Conservation (phyloP, 2,888 invertebrate genomes). For the Drosophila nr. fundita region DNA sequence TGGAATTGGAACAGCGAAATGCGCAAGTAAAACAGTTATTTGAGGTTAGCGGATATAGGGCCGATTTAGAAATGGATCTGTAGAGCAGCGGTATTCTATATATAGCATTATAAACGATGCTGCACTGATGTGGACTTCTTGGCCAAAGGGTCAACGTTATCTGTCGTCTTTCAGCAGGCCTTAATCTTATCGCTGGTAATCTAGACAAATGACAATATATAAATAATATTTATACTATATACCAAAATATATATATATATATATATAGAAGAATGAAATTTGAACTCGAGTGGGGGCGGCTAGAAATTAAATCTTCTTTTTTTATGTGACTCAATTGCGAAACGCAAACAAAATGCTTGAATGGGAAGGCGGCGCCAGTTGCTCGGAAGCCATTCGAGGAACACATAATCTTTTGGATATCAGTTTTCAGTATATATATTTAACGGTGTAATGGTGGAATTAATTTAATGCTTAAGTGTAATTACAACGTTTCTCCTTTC, state of each 20-base stretch:
- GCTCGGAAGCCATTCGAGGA: background rate
- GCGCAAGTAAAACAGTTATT: background rate
- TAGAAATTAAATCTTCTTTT: conserved; percentile 7
- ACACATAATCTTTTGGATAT: background rate
- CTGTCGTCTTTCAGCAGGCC: background rate
- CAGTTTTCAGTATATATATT: background rate
- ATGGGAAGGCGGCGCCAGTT: conserved; percentile 4
- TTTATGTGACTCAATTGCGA: background rate
- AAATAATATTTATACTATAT: background rate
- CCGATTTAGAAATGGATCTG: background rate
- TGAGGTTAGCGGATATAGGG: background rate
- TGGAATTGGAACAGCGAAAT: too few species aligned
- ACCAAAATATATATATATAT: background rate
- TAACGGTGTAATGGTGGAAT: background rate
- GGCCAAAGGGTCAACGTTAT: background rate
- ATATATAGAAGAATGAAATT: conserved; percentile 3
- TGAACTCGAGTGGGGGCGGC: background rate
- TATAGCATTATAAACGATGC: background rate
- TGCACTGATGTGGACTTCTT: background rate
- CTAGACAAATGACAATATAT: background rate
- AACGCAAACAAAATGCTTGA: background rate
- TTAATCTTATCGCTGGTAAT: background rate
- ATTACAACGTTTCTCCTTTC: background rate
- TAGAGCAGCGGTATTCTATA: background rate
- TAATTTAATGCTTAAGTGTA: background rate